These are phyloP conservation scores for Pteropus alecto DNA, from an alignment of 2,113 vertebrate species.

Conservation along the genomic window DNA sequence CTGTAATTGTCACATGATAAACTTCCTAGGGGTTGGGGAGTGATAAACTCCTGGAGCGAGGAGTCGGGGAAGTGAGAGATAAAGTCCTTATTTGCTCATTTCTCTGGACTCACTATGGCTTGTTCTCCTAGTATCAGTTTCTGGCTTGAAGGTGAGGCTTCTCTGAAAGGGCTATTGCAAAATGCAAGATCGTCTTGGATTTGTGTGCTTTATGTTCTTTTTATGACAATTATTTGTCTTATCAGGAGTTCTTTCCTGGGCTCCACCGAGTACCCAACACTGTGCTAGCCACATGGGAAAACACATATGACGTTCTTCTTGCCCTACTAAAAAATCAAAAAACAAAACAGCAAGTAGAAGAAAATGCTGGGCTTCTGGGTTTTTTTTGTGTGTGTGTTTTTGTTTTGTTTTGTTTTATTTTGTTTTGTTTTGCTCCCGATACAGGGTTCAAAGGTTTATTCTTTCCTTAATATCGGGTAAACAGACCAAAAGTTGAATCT, in stretches of 20 bases:
- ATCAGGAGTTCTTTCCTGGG: background rate
- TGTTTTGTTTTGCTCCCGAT: background rate
- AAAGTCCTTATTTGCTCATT: background rate
- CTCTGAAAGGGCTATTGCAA: background rate
- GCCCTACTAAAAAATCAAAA: background rate
- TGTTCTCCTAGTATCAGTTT: background rate
- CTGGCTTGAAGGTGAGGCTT: background rate
- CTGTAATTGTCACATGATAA: background rate
- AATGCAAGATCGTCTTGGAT: background rate
- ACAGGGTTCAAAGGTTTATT: background rate
- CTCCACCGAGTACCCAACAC: no score
- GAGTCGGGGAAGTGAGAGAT: accelerated
- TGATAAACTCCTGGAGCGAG: background rate
- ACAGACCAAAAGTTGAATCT: background rate
- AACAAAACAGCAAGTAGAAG: background rate
- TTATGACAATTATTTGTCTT: background rate
- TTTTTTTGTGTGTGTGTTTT: background rate
- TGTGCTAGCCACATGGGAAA: background rate
- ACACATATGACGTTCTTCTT: background rate
- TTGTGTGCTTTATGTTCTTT: background rate
- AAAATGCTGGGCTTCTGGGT: background rate
- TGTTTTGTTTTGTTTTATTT: background rate
- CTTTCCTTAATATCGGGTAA: background rate
- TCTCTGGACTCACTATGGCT: background rate
- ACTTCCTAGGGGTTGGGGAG: background rate